Percentiles rank a stretch among this genome's conserved stretches.
These are phyloP conservation scores for Eulemur rufifrons DNA, from an alignment of 2,113 vertebrate species.

Conservation along the genomic window DNA sequence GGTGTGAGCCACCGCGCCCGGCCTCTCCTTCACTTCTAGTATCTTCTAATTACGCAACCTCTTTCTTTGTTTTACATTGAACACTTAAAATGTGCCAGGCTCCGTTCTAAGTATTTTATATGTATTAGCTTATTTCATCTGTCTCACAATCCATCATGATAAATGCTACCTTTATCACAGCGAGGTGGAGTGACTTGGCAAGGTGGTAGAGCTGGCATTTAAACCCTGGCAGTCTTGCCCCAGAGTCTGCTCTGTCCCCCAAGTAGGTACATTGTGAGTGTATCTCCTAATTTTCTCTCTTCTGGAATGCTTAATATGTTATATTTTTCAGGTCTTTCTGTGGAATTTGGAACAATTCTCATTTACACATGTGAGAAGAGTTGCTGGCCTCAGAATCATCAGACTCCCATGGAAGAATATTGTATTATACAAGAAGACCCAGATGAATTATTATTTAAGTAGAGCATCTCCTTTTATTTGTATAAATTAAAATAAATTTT, in stretches of 20 bases:
- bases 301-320: background rate
- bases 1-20: too few relatives aligned
- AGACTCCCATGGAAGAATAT: conserved; percentile 86
- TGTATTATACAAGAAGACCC: conserved; percentile 90
- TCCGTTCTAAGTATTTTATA: background rate
- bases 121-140: background rate
- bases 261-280: background rate
- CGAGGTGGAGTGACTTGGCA: background rate
- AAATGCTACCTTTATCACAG: background rate
- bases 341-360: conserved; percentile 90
- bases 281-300: background rate
- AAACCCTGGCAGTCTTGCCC: background rate
- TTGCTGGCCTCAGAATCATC: conserved; percentile 86
- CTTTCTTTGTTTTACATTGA: background rate
- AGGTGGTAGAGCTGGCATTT: background rate
- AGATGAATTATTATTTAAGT: conserved; percentile 89
- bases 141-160: background rate
- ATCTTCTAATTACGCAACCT: background rate
- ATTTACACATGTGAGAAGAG: conserved; percentile 90
- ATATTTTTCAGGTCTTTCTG: conserved; percentile 80
- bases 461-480: conserved; percentile 68
- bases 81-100: background rate
- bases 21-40: background rate
- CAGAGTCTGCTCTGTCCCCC: background rate
- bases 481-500: conserved; percentile 61